These are phyloP conservation scores for Gulo gulo DNA, from an alignment of 2,113 vertebrate species.

Conservation along the genomic window DNA sequence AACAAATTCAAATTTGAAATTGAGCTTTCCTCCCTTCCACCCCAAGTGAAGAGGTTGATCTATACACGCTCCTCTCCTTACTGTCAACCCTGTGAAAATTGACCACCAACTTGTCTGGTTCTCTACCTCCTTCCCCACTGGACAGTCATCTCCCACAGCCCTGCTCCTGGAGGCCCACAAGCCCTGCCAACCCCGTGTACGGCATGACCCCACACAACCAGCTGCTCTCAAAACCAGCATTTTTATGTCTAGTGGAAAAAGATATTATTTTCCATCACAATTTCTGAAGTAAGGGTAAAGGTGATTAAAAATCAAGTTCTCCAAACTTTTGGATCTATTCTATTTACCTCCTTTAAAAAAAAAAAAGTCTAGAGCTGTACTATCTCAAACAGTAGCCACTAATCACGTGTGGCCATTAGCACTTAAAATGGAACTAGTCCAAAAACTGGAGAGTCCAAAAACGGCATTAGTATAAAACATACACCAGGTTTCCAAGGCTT, in stretches of 20 bases:
- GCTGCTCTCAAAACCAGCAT: neutral
- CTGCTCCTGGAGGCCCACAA: neutral
- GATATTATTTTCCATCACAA: neutral
- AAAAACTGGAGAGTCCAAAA: neutral
- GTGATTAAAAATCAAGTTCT: slow-evolving; percentile 2
- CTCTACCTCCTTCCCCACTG: neutral
- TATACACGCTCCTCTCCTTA: neutral
- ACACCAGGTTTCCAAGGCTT: slow-evolving; percentile 11
- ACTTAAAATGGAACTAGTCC: neutral
- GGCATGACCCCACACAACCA: neutral
- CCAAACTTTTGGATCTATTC: neutral
- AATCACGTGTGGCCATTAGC: neutral
- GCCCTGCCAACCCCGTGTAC: neutral
- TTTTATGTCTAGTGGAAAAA: neutral
- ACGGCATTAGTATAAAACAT: neutral
- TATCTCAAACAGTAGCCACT: neutral
- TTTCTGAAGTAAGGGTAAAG: neutral
- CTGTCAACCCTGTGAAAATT: neutral
- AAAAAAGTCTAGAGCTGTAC: neutral
- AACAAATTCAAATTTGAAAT: neutral
- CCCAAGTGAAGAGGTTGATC: neutral
- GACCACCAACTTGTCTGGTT: neutral
- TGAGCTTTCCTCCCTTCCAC: neutral
- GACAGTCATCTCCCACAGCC: accelerated
- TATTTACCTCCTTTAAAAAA: slow-evolving; percentile 1